Conservation (phyloP, 2,797 vertebrate species). For the Odontamblyopus lacepedii region DNA sequence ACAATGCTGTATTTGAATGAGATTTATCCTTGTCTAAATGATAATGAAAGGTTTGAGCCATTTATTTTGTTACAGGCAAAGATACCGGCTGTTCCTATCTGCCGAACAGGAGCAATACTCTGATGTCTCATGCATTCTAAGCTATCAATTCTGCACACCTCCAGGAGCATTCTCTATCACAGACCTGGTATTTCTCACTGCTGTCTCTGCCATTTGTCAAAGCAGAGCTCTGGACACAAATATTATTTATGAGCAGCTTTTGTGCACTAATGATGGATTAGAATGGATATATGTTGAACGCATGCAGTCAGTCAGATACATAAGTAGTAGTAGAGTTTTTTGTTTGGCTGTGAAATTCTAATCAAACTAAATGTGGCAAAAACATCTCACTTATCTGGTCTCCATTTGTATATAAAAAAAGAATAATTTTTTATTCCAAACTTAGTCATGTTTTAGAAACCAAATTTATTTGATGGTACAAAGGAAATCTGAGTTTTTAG, state of each 20-base stretch:
- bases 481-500: too few species aligned
- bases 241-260: conserved; percentile 25
- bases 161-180: conserved; percentile 15
- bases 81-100: neutral
- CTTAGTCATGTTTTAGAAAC: too few species aligned
- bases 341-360: neutral
- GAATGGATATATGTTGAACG: conserved; percentile 18
- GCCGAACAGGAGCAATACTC: conserved; percentile 7
- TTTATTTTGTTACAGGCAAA: neutral
- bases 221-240: conserved; percentile 24
- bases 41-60: neutral
- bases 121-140: conserved; percentile 18
- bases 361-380: too few species aligned
- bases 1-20: neutral
- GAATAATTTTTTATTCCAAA: too few species aligned
- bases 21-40: conserved; percentile 1
- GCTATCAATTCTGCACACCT: conserved; percentile 20
- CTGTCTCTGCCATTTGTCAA: conserved; percentile 12
- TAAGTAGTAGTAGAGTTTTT: neutral
- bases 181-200: conserved; percentile 22
- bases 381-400: too few species aligned
- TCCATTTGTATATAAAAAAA: too few species aligned
- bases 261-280: conserved; percentile 24
- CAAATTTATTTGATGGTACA: too few species aligned
- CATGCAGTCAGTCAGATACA: conserved; percentile 28